phyloP scores from a whole-genome alignment of 2,113 vertebrate species.

The Hypocryptadius cinnamomeus region DNA sequence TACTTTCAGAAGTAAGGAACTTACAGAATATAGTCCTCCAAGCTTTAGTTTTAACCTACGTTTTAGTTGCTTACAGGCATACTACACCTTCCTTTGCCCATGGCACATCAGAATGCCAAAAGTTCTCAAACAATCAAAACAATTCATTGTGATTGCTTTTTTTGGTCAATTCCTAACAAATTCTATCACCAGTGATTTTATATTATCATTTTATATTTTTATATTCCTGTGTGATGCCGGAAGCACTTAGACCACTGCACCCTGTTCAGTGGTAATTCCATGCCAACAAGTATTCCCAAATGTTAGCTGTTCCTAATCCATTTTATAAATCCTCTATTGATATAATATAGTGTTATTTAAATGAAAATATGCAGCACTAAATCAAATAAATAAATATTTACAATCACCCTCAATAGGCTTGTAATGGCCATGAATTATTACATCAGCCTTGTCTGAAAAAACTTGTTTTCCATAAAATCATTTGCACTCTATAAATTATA shows the following conservation, averaged over 20 bases:
- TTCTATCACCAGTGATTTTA: not conserved
- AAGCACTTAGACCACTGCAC: not conserved
- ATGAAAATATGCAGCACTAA: not conserved
- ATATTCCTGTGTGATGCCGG: not conserved
- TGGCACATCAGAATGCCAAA: not conserved
- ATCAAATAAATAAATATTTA: not conserved
- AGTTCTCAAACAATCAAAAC: not conserved
- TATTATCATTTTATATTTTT: not conserved
- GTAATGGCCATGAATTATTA: not conserved
- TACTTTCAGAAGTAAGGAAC: not conserved
- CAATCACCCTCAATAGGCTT: not conserved
- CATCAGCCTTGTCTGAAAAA: not conserved
- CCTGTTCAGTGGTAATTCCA: not conserved
- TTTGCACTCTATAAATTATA: not conserved
- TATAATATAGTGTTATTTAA: not conserved
- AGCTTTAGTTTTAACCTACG: not conserved
- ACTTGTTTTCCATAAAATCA: not conserved
- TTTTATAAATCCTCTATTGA: not conserved
- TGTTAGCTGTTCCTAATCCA: not conserved
- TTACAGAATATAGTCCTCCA: not conserved
- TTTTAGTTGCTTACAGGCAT: not conserved
- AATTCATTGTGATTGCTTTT: not conserved
- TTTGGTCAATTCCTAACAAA: not conserved
- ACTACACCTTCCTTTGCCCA: not conserved
- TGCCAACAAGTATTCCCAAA: not conserved